Base-by-base conservation (phyloP, 2,797 vertebrate species). In the Benthosema pterotum region DNA sequence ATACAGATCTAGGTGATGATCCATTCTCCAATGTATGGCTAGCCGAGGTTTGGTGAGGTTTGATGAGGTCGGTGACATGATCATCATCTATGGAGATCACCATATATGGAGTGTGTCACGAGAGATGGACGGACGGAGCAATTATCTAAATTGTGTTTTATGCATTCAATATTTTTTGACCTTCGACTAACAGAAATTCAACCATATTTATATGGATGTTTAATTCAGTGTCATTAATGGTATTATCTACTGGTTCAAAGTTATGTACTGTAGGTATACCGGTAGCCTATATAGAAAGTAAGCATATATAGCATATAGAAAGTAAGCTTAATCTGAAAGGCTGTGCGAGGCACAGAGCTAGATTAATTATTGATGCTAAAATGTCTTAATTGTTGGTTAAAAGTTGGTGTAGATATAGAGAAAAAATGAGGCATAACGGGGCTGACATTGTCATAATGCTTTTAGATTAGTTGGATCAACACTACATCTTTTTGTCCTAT, bases 311-410 rank as follows among this genome's bases (percentile, higher is more conserved):
- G 67, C 4, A 71, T 76, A 76, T 48, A 65, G 32, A 63, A 68
- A 59, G 42, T 57, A 65, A 28, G n/a, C 45, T 72, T 75, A 9
- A 56, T 75, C 15, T 79, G 65, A 81, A 79, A 78, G 61, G 57
- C 61, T 61, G 17, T 42, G 38, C 54, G 11, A 58, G 70, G 65
- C 54, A 58, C 11, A 8, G 4, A 19, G 19, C 54, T 15, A 15
- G 77, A 88, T 91, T 73, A 90, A 90, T 79, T 78, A 88, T 89
- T 52, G 65, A 92, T 90, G 82, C 65, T 83, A 82, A 85, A 86
- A 88, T 78, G 69, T 84, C 65, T n/a, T 42, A 59, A 84, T 86
- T 89, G 78, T 75, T 18, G 69, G n/a, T n/a, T 61, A 19, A 46
- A 87, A 91, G 69, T 85, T 83, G 72, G 52, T 55, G 19, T 52